Base-by-base conservation (phyloP, 2,113 vertebrate species). In the Bos indicus region DNA sequence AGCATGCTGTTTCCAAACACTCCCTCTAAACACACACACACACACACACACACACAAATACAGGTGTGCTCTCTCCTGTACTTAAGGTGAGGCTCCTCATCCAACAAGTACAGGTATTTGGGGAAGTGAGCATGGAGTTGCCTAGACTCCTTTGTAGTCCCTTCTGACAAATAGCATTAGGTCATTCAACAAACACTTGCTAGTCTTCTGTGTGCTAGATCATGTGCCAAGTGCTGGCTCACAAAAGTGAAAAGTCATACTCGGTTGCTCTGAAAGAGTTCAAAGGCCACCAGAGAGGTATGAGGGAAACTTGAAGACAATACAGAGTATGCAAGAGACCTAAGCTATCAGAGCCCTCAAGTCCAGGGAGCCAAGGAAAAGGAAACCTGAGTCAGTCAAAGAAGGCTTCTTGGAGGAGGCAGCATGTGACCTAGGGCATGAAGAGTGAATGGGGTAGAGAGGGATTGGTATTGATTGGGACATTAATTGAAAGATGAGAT, bases 361-460 rank as follows among this genome's bases (percentile, higher is more conserved):
- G 16, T 56, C 4, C 60, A 67, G 48, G 48, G 17, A 77, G 6
- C 19, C 25, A 40, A 67, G 5, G 28, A 48, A 51, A 87, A 93
- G 52, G 60, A 77, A 46, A 77, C 36, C 16, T 36, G 21, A 40
- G 36, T 60, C 56, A 60, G 19, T 78, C 19, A 74, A 80, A 88
- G 81, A 95, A 52, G 80, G 67, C 84, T 97, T 94, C 56, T 93
- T 87, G 21, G 90, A 67, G 17, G 67, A 94, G 80, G 91, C 46
- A 77, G 36, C 48, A 46, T 62, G 8, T 52, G 77, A 82, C 16
- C 15, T 23, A 21, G 26, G 26, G 59, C 80, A 30, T 77, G 30
- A 88, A 92, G 40, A 89, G 78, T 12, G 30, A 56, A 82, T 26
- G 19, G 2, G 6, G 17, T 51, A 23, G 52, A 52, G 17, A 71